Conservation (phyloP, 2,113 vertebrate genomes). For the Piaya cayana region DNA sequence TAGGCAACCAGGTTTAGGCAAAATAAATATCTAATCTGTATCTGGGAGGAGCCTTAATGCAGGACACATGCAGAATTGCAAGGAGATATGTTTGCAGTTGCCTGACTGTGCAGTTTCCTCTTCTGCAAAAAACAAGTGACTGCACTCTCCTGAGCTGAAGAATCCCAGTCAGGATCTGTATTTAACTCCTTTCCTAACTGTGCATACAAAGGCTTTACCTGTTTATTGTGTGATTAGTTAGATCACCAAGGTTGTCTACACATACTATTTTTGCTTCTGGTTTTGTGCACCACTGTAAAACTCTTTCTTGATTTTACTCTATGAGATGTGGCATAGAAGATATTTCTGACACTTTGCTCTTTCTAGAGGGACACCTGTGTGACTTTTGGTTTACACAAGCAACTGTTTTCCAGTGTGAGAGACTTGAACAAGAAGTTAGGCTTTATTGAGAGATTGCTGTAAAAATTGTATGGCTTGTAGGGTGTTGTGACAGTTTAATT, state of each 20-base stretch:
- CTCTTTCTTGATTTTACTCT: neutral
- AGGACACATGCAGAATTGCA: accelerated
- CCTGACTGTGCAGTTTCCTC: neutral
- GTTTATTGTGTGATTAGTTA: neutral
- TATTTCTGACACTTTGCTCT: neutral
- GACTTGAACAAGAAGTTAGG: neutral
- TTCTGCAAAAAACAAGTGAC: neutral
- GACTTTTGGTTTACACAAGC: neutral
- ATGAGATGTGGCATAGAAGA: neutral
- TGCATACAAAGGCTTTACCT: neutral
- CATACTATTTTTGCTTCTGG: neutral
- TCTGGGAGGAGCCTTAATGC: neutral
- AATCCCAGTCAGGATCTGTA: neutral
- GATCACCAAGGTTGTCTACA: neutral
- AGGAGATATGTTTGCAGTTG: accelerated
- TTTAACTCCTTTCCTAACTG: neutral
- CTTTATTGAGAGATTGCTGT: neutral
- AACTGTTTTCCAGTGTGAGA: neutral
- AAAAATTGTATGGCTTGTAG: accelerated
- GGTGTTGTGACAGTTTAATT: neutral
- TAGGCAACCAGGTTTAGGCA: neutral
- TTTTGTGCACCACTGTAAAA: neutral
- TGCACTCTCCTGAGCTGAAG: neutral
- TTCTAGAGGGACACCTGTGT: neutral
- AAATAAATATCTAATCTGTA: neutral